Base-by-base conservation (phyloP, 1,140 invertebrate genomes). In the Sarcophaga peregrina region DNA sequence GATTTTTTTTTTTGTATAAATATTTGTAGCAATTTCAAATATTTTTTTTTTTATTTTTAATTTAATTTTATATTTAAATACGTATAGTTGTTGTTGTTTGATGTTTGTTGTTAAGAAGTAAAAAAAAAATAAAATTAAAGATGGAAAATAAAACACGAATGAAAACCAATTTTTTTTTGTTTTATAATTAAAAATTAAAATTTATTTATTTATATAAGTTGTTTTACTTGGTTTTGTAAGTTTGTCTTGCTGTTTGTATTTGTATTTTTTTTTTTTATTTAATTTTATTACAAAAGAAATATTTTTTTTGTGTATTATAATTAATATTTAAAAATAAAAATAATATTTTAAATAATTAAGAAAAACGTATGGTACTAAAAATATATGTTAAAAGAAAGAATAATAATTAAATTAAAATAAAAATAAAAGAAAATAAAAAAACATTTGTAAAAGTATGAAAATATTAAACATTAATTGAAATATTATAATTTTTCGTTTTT, bases 151-250 rank as follows among this genome's bases (percentile, higher is more conserved):
- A n/a, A n/a, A 25, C 20, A 72, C 20, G 20, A 72, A 72, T 78
- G 50, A 78, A 78, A 78, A 78, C 47, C 74, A 78, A 76, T 50
- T 50, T 45, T 47, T 15, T 46, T 78, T 52, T 74, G 20, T 74
- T 76, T 76, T n/a, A 76, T 76, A 68, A 20, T 68, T 68, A 78
- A 78, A 78, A 78, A 78, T 78, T 78, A 78, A 78, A 78, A 78
- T 78, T 78, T 78, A 78, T 78, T 78, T 78, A 78, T 78, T 78
- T 78, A 52, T 78, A 25, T 52, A 50, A 52, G 9, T 78, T 78
- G 52, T 25, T 45, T 37, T 37, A 20, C 0, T 20, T 72, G n/a
- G 10, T 20, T 72, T 72, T 72, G 8, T 20, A 37, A 37, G 25
- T 62, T 62, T 72, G 8, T 72, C 9, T 72, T 72, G 6, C 37